These are phyloP conservation scores for Myoxocephalus aenaeus DNA, from an alignment of 2,797 vertebrate species.

Conservation along the genomic window DNA sequence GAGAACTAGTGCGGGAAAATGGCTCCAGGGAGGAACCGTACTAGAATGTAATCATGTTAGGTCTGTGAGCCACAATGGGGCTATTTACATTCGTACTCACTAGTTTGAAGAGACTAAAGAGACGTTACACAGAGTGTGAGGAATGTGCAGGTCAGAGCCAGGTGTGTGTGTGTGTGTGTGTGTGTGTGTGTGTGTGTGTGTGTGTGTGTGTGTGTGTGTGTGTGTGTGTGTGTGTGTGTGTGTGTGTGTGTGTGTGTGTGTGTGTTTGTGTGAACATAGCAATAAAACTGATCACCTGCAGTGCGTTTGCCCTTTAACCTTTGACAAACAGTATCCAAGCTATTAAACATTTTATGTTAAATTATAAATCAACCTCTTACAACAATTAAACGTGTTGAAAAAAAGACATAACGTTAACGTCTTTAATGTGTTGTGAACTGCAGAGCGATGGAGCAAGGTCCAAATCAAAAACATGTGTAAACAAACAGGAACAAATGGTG, in stretches of 20 bases:
- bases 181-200: slow-evolving; percentile 31
- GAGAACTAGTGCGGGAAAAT: slow-evolving; percentile 57
- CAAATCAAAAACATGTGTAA: slow-evolving; percentile 65
- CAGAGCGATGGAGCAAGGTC: slow-evolving; percentile 7
- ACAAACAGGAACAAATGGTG: slow-evolving; percentile 32
- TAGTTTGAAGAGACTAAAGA: slow-evolving; percentile 68
- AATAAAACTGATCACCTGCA: slow-evolving; percentile 61
- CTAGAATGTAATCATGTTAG: slow-evolving; percentile 71
- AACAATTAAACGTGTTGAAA: slow-evolving; percentile 9
- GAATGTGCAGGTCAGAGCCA: slow-evolving; percentile 71
- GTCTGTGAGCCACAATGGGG: slow-evolving; percentile 66
- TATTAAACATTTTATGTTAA: slow-evolving; percentile 36
- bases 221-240: slow-evolving; percentile 44
- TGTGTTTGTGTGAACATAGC: slow-evolving; percentile 21
- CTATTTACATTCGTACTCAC: slow-evolving; percentile 63
- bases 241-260: slow-evolving; percentile 34
- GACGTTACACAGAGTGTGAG: slow-evolving; percentile 67
- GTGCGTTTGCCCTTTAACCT: slow-evolving; percentile 57
- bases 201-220: slow-evolving; percentile 34
- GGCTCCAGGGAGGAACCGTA: slow-evolving; percentile 54
- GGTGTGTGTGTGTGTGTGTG: slow-evolving; percentile 48
- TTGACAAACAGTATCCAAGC: slow-evolving; percentile 38
- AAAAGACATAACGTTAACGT: neutral
- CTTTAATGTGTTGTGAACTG: slow-evolving; percentile 43
- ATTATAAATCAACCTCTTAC: slow-evolving; percentile 34